These are phyloP conservation scores for Crax fasciolata DNA, from an alignment of 2,797 vertebrate species.

Conservation along the genomic window DNA sequence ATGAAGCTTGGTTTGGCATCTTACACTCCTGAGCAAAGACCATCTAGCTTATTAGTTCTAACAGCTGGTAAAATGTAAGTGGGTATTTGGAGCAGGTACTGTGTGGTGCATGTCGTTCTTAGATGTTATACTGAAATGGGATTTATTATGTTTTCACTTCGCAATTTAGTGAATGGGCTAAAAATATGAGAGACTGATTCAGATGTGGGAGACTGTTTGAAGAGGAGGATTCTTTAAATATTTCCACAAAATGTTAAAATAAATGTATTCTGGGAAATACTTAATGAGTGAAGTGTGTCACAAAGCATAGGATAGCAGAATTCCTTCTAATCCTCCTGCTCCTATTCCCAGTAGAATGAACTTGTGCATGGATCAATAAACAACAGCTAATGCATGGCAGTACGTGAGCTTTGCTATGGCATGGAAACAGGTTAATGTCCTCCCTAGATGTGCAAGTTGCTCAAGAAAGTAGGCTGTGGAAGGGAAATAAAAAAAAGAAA, in stretches of 20 bases:
- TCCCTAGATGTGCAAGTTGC: not conserved
- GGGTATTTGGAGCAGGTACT: not conserved
- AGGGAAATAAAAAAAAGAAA: not conserved
- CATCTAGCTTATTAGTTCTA: not conserved
- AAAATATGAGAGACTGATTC: constrained; percentile 57
- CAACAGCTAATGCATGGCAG: constrained; percentile 29
- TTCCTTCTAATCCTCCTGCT: not conserved
- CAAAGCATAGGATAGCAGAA: not conserved
- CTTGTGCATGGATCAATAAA: constrained; percentile 45
- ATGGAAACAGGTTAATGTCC: constrained; percentile 44
- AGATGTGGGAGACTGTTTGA: constrained; percentile 53
- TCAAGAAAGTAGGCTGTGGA: constrained; percentile 37
- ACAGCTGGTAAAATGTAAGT: not conserved
- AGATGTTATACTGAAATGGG: not conserved
- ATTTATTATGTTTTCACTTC: not conserved
- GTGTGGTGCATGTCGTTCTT: not conserved
- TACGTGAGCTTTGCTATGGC: not conserved
- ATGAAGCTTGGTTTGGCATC: not conserved
- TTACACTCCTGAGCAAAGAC: not conserved
- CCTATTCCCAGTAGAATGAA: not conserved
- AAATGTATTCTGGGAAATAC: constrained; percentile 6
- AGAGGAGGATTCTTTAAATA: constrained; percentile 44
- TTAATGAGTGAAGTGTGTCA: constrained; percentile 29
- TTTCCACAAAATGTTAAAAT: constrained; percentile 50
- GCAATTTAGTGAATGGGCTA: constrained; percentile 62